Conservation (phyloP, 2,888 invertebrate genomes). For the Erannis defoliaria region DNA sequence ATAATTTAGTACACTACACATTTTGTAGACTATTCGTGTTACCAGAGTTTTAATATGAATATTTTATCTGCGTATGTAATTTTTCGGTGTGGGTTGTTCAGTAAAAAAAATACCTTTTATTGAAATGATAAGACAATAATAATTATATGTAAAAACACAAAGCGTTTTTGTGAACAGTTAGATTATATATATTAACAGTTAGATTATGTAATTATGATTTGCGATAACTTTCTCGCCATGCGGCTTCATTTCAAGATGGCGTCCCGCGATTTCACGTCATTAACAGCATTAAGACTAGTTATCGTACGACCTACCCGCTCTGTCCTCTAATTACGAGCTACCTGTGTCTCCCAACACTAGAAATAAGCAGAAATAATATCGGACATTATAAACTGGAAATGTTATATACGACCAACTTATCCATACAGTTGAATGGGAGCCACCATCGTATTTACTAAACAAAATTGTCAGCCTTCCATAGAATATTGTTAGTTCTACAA, state of each 20-base stretch:
- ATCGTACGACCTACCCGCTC: constrained; percentile 75
- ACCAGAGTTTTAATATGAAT: no score
- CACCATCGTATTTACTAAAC: not conserved
- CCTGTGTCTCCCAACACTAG: constrained; percentile 65
- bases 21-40: no score
- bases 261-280: constrained; percentile 76
- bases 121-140: no score
- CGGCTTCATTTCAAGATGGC: constrained; percentile 73
- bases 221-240: constrained; percentile 66
- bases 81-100: no score
- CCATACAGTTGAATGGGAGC: not conserved
- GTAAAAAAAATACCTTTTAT: no score
- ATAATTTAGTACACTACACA: no score
- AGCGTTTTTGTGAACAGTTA: no score
- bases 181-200: no score
- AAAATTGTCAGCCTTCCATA: not conserved
- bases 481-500: not conserved
- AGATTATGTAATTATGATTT: constrained; percentile 63
- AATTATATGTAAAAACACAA: no score
- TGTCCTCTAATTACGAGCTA: constrained; percentile 78
- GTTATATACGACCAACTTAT: not conserved
- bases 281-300: constrained; percentile 82
- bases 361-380: constrained; percentile 18
- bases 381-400: constrained; percentile 16
- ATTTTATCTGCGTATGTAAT: no score